Evolutionary conservation across 2,888 invertebrate species (phyloP), one percentile per base, ranked within the genome.

Genomic region (Altica lythri): DNA sequence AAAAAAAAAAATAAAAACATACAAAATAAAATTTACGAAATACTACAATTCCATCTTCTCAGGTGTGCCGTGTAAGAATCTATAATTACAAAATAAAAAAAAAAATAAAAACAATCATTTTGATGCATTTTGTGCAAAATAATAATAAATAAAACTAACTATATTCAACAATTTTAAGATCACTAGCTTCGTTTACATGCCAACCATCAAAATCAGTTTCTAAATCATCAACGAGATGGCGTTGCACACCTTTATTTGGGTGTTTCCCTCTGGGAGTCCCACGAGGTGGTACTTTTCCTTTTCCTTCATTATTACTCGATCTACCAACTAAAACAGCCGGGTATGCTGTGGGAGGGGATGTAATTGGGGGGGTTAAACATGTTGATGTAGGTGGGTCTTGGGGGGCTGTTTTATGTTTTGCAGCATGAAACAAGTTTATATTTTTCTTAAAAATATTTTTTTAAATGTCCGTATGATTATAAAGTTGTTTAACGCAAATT

Each of bases 271-370:
- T 86, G 34, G 88, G 89, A 17, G 89, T 88, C 52, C 90, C 90
- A 68, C 92, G 80, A 2, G 92, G 93, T 32, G 92, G 92, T 30
- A 92, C 85, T 76, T 89, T 88, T 66, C 86, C 83, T 76, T 89
- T 89, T 46, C 77, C 71, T 55, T 78, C 78, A 53, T 73, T 76
- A 51, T 69, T n/a, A n/a, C n/a, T 69, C 59, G 70, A 64, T 65
- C 81, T 74, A 68, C 88, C 86, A 76, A 88, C 89, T 70, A 89
- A 79, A 44, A 90, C 86, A 43, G 88, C 88, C 43, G 90, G 90
- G 75, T 89, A 89, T 46, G 80, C 79, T 42, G 81, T 78, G 2
- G 82, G 81, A 47, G 83, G 82, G 22, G 80, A 74, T 37, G 72
- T 72, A 42, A 74, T 59, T 44, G 73, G 68, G 17, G 79, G 60